Conservation (phyloP, 2,113 vertebrate genomes). For the Sisor rabdophorus region DNA sequence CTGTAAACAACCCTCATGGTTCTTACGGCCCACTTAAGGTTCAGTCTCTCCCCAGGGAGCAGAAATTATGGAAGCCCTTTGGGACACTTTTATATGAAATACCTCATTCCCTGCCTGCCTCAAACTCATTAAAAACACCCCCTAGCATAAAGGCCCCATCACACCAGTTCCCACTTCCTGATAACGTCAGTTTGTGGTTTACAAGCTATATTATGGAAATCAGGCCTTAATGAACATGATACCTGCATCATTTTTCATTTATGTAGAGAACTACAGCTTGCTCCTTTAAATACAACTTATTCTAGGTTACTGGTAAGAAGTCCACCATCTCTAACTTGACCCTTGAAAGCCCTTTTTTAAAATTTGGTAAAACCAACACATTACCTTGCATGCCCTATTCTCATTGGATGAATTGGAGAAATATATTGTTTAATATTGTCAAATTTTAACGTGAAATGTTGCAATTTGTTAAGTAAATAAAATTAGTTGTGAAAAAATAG, state of each 20-base stretch:
- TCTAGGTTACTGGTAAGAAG: neutral
- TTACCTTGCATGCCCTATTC: no score
- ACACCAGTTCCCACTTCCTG: conserved; percentile 51
- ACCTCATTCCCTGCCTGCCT: conserved; percentile 57
- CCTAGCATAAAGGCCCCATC: conserved; percentile 39
- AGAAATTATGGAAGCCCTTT: conserved; percentile 56
- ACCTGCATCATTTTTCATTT: conserved; percentile 34
- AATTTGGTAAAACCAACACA: no score
- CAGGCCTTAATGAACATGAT: conserved; percentile 37
- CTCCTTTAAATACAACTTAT: neutral
- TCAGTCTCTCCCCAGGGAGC: conserved; percentile 56
- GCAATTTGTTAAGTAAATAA: no score
- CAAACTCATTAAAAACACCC: conserved; percentile 55
- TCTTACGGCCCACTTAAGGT: conserved; percentile 56
- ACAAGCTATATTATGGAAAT: conserved; percentile 20
- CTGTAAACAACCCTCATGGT: neutral
- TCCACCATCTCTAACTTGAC: neutral
- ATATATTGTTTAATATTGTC: no score
- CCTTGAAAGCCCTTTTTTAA: no score
- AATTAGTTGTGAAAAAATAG: no score
- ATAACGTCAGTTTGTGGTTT: conserved; percentile 51
- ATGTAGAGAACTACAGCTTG: neutral
- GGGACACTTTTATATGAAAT: conserved; percentile 64
- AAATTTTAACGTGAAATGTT: no score
- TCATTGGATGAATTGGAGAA: no score